Evolutionary conservation across 2,113 vertebrate genomes (phyloP).

Genomic region (Aphelocoma coerulescens): DNA sequence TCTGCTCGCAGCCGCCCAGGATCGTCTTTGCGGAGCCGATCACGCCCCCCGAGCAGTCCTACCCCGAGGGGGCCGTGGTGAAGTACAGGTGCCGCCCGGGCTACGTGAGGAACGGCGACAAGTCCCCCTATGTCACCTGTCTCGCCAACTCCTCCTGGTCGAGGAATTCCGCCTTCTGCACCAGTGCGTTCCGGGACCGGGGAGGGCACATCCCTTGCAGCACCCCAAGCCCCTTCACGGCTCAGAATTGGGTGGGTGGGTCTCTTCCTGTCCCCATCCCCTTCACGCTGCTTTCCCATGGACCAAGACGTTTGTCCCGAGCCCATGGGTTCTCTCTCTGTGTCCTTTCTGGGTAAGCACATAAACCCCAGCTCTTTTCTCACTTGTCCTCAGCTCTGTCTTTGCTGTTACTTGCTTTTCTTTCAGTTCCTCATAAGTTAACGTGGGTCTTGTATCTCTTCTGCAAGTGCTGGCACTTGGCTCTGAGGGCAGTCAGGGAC

Average conservation of each 20-base stretch:
- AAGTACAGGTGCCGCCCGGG: background rate
- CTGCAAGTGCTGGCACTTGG: background rate
- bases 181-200: background rate
- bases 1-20: background rate
- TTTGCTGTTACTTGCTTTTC: background rate
- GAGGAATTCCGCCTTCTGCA: background rate
- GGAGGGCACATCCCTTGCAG: background rate
- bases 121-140: background rate
- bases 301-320: background rate
- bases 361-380: background rate
- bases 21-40: background rate
- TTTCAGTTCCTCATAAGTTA: background rate
- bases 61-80: fast-evolving
- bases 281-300: fast-evolving
- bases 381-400: background rate
- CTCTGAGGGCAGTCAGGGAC: background rate
- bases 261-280: background rate
- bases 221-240: fast-evolving
- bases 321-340: background rate
- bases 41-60: fast-evolving
- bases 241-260: too few relatives aligned
- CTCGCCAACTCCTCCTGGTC: background rate
- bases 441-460: background rate
- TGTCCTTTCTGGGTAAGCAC: background rate
- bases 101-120: fast-evolving